Evolutionary conservation across 2,888 invertebrate genomes (phyloP).

Genomic region (Ochlodes sylvanus): DNA sequence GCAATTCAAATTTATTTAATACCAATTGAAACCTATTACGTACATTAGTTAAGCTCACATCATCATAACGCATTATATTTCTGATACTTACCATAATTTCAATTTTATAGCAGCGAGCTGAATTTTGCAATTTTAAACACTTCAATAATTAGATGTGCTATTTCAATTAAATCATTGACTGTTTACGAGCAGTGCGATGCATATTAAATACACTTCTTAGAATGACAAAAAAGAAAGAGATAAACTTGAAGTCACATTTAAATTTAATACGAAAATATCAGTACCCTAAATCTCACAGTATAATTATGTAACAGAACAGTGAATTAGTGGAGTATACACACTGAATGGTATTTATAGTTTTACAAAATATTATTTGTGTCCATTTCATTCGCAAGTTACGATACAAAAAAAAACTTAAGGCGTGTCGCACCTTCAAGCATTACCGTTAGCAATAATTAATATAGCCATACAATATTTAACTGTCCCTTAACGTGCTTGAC

Average conservation of each 20-base stretch:
- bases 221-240: not conserved
- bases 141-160: not conserved
- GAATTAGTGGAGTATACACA: not conserved
- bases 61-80: not conserved
- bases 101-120: not conserved
- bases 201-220: not conserved
- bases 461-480: not conserved
- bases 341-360: not conserved
- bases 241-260: not conserved
- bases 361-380: not conserved
- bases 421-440: slow-evolving; percentile 1
- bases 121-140: not conserved
- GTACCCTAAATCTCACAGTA: not conserved
- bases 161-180: not conserved
- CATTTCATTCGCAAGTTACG: not conserved
- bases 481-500: not conserved
- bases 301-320: too few species aligned
- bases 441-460: not conserved
- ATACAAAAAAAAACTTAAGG: not conserved
- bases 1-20: not conserved
- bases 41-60: too few species aligned
- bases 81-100: not conserved
- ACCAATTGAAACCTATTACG: not conserved
- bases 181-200: not conserved
- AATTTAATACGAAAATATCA: not conserved